Evolutionary conservation across 2,113 vertebrate species (phyloP), one percentile per base, ranked within the genome.

Genomic region (Canis aureus): DNA sequence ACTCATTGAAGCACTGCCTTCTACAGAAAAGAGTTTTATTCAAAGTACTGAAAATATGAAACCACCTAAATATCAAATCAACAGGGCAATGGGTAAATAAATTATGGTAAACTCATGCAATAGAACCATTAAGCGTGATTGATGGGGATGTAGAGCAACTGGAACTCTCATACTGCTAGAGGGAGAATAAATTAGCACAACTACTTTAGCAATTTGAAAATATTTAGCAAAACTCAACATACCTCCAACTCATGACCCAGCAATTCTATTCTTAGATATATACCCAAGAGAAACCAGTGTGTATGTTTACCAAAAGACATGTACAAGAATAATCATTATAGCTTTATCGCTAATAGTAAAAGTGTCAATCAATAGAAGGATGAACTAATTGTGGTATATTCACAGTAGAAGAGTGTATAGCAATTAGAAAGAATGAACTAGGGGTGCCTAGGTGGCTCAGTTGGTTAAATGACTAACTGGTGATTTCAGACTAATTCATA

Each of bases 21-120:
- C 66, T 82, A 83, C 92, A 87, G 64, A 96, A 35, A 94, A 27
- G 27, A 60, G 38, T 81, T 57, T 38, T 64, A 51, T 71, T 83
- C 15, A 27, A 73, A 85, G 53, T 38, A 92, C 38, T 67, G 35
- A 89, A 92, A 96, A 80, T n/a, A 89, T 8, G 27, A 93, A 96
- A 43, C 22, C 51, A 93, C 35, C 35, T 79, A 85, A 73, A 17
- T 66, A 79, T 29, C 57, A 66, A 73, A 73, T 82, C 59, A 69
- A 20, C 2, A 83, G 49, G 8, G 22, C 43, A 76, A 71, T 59
- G 51, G 67, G 11, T 67, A 83, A 55, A 90, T 60, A 51, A 93
- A 91, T 43, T 67, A 92, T 74, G 51, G 15, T 53, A 92, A 94
- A 89, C 89, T 38, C n/a, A 85, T 8, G 57, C n/a, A 78, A 86